Evolutionary conservation across 2,888 invertebrate genomes (phyloP), one percentile per base, ranked within the genome.

Genomic region (Euplagia quadripunctaria): DNA sequence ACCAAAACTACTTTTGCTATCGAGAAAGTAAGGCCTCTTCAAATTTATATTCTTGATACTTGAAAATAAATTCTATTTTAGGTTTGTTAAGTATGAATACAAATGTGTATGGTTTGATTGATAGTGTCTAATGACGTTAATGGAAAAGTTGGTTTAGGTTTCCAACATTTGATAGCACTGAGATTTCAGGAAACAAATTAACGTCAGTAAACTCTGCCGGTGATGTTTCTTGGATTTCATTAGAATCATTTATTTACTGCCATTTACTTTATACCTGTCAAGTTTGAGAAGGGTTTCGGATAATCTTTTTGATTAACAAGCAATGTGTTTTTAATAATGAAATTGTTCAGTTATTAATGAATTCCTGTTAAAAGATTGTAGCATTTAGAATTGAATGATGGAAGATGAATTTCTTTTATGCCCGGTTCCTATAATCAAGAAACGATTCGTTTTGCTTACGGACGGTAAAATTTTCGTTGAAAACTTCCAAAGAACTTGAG

Each of bases 131-230:
- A 83, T 83, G 79, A 77, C 83, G 68, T 74, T 83, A 83, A 83
- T 83, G 83, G 82, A 78, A 83, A 82, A 83, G 77, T 78, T 79
- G 65, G 73, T 78, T 81, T 76, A 75, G 76, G 77, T 77, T 75
- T 83, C 73, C 20, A 82, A 64, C 72, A 74, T 74, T 79, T 82
- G 74, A 75, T 83, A 68, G 71, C 74, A 75, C 61, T 74, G 66
- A 78, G 75, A 81, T 82, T 80, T 78, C 65, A 66, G 71, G 70
- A 77, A 78, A 79, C 78, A 79, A 81, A 81, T 80, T 71, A 76
- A 79, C 71, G 74, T 75, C 74, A 73, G 76, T 79, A 74, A 64
- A n/a, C 16, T 67, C 64, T 68, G 58, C 64, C n/a, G 16, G 16
- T 41, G 63, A 14, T 41, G 51, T 61, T 69, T 66, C 64, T 72